These are phyloP conservation scores for Oryzias dopingdopingensis DNA, from an alignment of 2,797 vertebrate genomes.

Conservation along the genomic window DNA sequence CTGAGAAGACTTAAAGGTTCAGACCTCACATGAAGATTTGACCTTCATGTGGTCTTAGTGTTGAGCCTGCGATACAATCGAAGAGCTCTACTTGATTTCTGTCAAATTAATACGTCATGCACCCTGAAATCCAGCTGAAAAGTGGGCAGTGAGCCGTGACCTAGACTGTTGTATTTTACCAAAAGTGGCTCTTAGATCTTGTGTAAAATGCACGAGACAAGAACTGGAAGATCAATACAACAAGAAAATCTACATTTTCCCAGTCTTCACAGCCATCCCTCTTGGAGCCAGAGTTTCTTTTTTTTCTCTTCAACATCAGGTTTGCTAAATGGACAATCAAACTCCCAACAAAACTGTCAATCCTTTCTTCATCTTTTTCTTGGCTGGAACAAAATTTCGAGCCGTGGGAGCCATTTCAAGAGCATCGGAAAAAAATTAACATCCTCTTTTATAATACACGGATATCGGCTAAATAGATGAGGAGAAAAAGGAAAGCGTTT, in stretches of 20 bases:
- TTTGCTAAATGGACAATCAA: slow-evolving; percentile 71
- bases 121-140: slow-evolving; percentile 61
- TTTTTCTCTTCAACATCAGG: slow-evolving; percentile 48
- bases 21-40: slow-evolving; percentile 37
- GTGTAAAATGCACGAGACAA: slow-evolving; percentile 79
- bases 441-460: slow-evolving; percentile 58
- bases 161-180: slow-evolving; percentile 61
- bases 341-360: slow-evolving; percentile 62
- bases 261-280: slow-evolving; percentile 61
- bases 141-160: slow-evolving; percentile 53
- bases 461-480: slow-evolving; percentile 53
- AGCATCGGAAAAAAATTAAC: slow-evolving; percentile 26
- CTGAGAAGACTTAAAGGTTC: slow-evolving; percentile 43
- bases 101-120: slow-evolving; percentile 54
- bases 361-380: slow-evolving; percentile 75
- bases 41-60: slow-evolving; percentile 42
- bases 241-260: slow-evolving; percentile 69
- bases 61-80: slow-evolving; percentile 49
- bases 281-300: slow-evolving; percentile 49
- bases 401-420: slow-evolving; percentile 66
- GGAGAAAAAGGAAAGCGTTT: slow-evolving; percentile 49
- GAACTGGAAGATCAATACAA: slow-evolving; percentile 63
- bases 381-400: slow-evolving; percentile 54
- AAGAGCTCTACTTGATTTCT: slow-evolving; percentile 61
- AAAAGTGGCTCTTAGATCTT: slow-evolving; percentile 74